phyloP scores from a whole-genome alignment of 2,113 vertebrate species.

The Loxodonta africana region DNA sequence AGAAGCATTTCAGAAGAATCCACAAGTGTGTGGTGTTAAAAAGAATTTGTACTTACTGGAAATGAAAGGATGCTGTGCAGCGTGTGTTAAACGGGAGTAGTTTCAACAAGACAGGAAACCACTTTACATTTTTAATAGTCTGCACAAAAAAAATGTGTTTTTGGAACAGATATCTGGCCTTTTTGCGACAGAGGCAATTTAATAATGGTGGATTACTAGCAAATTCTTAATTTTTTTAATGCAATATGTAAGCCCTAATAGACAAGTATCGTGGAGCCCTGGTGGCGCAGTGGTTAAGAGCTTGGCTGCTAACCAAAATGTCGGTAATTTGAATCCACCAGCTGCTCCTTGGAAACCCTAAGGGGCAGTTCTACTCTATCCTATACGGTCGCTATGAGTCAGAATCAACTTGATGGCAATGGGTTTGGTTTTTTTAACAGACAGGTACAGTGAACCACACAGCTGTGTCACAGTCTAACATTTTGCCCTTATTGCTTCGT shows the following conservation, averaged over 20 bases:
- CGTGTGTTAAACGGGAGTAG: background rate
- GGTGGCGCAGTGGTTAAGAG: too few relatives aligned
- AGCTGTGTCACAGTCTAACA: background rate
- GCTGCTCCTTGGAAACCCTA: too few relatives aligned
- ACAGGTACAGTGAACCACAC: background rate
- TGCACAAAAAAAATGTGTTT: background rate
- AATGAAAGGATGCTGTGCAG: background rate
- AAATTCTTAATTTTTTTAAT: conserved; percentile 9
- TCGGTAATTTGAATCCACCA: too few relatives aligned
- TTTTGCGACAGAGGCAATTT: background rate
- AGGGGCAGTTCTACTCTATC: too few relatives aligned
- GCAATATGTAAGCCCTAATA: background rate
- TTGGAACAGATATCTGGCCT: background rate
- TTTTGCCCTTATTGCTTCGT: background rate
- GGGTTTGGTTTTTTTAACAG: too few relatives aligned
- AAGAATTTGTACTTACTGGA: background rate
- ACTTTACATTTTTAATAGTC: background rate
- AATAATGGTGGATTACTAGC: background rate
- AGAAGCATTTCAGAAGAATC: conserved; percentile 21
- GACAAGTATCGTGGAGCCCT: too few relatives aligned
- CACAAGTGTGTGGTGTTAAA: background rate
- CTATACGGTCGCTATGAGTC: too few relatives aligned
- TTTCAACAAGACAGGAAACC: background rate
- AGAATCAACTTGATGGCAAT: too few relatives aligned
- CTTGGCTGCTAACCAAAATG: too few relatives aligned